Evolutionary conservation across 2,888 invertebrate genomes (phyloP).

Genomic region (Brachypalpus laphriformis): DNA sequence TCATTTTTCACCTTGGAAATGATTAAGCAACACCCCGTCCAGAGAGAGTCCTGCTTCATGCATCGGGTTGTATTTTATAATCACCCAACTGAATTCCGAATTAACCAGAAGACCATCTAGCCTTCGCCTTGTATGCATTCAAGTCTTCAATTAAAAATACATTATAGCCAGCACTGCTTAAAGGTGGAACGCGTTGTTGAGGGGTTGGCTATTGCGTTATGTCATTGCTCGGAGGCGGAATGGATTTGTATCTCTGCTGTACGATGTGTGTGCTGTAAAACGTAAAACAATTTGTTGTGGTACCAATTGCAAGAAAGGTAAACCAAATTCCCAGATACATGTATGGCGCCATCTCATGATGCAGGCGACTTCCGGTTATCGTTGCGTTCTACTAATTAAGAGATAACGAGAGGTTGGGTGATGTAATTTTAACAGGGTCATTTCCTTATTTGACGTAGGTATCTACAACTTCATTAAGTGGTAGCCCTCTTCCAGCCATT

Average conservation of each 20-base stretch:
- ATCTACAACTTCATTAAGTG: slow-evolving; percentile 16
- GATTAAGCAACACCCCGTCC: slow-evolving; percentile 57
- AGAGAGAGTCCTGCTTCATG: slow-evolving; percentile 45
- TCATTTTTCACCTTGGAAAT: slow-evolving; percentile 69
- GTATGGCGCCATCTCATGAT: slow-evolving; percentile 66
- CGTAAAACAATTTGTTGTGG: slow-evolving; percentile 66
- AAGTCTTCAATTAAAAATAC: slow-evolving; percentile 72
- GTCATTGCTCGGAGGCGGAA: slow-evolving; percentile 67
- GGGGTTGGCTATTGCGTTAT: slow-evolving; percentile 67
- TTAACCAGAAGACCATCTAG: slow-evolving; percentile 31
- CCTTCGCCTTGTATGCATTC: slow-evolving; percentile 35
- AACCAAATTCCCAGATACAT: slow-evolving; percentile 47
- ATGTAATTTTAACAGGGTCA: slow-evolving; percentile 52
- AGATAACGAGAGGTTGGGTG: slow-evolving; percentile 63
- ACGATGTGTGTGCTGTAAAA: slow-evolving; percentile 46
- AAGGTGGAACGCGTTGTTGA: slow-evolving; percentile 67
- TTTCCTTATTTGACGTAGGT: slow-evolving; percentile 31
- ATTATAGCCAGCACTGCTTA: slow-evolving; percentile 68
- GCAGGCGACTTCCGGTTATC: slow-evolving; percentile 58
- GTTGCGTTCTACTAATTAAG: slow-evolving; percentile 64
- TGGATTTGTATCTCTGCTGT: slow-evolving; percentile 47
- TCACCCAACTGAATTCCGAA: slow-evolving; percentile 60
- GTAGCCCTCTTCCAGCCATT: background rate
- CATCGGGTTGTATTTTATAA: slow-evolving; percentile 53
- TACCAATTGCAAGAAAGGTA: slow-evolving; percentile 46